phyloP scores from a whole-genome alignment of 2,888 invertebrate species.

The Elmis aenea region DNA sequence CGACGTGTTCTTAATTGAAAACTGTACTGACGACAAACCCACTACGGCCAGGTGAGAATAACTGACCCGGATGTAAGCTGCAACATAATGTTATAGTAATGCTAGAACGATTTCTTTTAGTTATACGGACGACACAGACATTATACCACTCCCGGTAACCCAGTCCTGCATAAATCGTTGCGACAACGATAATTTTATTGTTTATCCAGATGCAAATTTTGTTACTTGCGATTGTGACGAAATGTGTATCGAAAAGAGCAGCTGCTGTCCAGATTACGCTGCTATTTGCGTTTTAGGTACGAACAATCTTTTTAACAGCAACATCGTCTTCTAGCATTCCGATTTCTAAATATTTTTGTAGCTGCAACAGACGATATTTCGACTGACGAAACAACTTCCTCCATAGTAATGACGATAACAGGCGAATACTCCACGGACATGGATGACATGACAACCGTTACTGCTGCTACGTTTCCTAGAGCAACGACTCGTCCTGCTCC shows the following conservation, averaged over 20 bases:
- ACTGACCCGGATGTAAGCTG: no score
- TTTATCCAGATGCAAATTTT: conserved; percentile 6
- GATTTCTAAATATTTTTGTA: no score
- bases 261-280: conserved; percentile 66
- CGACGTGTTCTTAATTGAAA: conserved; percentile 62
- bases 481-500: neutral
- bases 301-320: conserved; percentile 6
- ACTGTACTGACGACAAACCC: conserved; percentile 47
- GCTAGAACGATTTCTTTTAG: no score
- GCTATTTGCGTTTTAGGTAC: conserved; percentile 53
- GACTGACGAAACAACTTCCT: conserved; percentile 10
- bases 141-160: conserved; percentile 25
- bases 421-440: conserved; percentile 4
- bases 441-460: conserved; percentile 1
- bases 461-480: neutral
- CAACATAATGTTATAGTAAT: no score
- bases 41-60: conserved; percentile 36
- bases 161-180: conserved; percentile 55
- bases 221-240: conserved; percentile 56
- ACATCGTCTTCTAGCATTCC: no score
- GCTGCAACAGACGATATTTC: conserved; percentile 1
- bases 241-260: conserved; percentile 50
- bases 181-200: conserved; percentile 22
- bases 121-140: no score
- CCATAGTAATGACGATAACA: conserved; percentile 12